These are phyloP conservation scores for Lathronympha strigana DNA, from an alignment of 2,888 invertebrate species.

Conservation along the genomic window DNA sequence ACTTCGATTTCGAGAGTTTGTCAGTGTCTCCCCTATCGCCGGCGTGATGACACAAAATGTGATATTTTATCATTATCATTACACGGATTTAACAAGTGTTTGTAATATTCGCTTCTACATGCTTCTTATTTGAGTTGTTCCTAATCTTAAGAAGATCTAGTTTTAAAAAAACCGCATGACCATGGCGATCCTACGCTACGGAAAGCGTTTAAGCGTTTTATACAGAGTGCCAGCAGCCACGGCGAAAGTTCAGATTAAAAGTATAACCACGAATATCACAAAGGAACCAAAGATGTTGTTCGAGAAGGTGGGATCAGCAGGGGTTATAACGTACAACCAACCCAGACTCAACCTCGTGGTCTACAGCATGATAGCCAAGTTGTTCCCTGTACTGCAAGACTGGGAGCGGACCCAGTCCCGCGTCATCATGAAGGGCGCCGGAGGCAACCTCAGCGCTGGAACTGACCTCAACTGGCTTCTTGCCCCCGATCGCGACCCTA, in stretches of 20 bases:
- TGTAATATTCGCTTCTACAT: too few species aligned
- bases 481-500: slow-evolving; percentile 76
- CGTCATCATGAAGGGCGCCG: slow-evolving; percentile 88
- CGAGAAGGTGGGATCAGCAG: slow-evolving; percentile 66
- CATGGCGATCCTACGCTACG: too few species aligned
- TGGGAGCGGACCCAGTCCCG: slow-evolving; percentile 86
- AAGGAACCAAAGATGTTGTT: slow-evolving; percentile 49
- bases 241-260: not conserved
- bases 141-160: too few species aligned
- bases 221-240: too few species aligned
- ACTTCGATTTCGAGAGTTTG: too few species aligned
- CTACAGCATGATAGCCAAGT: slow-evolving; percentile 86
- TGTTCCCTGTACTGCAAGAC: slow-evolving; percentile 86
- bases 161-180: too few species aligned
- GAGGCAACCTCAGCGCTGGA: slow-evolving; percentile 96
- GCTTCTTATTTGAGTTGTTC: too few species aligned
- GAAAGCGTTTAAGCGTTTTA: too few species aligned
- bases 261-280: not conserved
- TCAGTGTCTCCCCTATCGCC: too few species aligned
- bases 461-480: slow-evolving; percentile 91
- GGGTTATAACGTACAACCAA: slow-evolving; percentile 86
- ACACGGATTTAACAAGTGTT: too few species aligned
- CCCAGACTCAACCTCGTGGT: slow-evolving; percentile 88
- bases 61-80: too few species aligned
- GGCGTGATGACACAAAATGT: too few species aligned